Base-by-base conservation (phyloP, 2,888 invertebrate species). In the Xylota segnis region DNA sequence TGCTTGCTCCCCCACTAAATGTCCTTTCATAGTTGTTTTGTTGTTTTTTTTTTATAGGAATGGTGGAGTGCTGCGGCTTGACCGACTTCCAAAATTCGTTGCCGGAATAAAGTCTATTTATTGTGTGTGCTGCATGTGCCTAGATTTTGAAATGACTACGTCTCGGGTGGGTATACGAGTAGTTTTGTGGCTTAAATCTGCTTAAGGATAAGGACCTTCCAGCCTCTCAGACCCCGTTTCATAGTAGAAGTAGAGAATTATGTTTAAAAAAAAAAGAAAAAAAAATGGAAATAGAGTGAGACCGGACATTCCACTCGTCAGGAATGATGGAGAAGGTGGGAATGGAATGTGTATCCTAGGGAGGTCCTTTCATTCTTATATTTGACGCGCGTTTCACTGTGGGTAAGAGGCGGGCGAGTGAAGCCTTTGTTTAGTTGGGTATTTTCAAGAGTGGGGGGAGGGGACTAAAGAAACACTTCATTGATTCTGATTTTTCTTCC, bases 241-340 rank as follows among this genome's bases (percentile, higher is more conserved):
- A 29, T 10, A 12, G n/a, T 18, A 27, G 34, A 66, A 45, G 52
- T 65, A 52, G 18, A 58, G 52, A 74, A 79, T 52, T 78, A 74
- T 78, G 47, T 65, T 65, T 45, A 12, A 34, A 58, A 65, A 71
- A 16, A 47, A 58, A 5, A 56, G 37, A 78, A 1, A 18, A 10
- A 52, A 5, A 54, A 9, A 47, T 37, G 16, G 43, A 83, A 52
- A 66, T 63, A 18, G 58, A 75, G 65, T 65, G 58, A 65, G 70
- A 70, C 65, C 75, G 79, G 84, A 76, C 75, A 71, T 71, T 71
- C 47, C 59, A 71, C 84, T 84, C 84, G 10, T 75, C 83, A 65
- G 3, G 59, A 78, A 18, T 74, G 74, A 83, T 52, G 78, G 74
- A 78, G 56, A 56, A 63, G 47, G 37, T 72, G 59, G 34, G 63